Conservation (phyloP, 1,140 invertebrate species). For the Magallana gigas region DNA sequence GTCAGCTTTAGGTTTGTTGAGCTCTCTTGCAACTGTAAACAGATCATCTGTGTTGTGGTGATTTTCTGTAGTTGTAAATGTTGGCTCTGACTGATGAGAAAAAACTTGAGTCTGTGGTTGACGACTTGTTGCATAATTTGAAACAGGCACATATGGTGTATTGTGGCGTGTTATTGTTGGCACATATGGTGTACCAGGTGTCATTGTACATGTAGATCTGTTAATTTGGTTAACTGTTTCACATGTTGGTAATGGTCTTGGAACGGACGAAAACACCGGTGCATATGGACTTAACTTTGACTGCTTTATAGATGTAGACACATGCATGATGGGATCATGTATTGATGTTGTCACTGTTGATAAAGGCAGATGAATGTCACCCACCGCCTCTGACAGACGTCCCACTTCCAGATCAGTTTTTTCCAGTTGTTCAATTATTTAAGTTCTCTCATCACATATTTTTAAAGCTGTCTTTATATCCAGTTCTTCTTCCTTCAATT, state of each 20-base stretch:
- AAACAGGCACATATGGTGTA: conserved; percentile 3
- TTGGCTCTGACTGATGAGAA: no score
- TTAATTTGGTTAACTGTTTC: neutral
- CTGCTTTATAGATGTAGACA: neutral
- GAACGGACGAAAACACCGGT: neutral
- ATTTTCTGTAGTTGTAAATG: no score
- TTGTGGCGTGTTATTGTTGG: neutral
- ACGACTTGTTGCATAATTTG: no score
- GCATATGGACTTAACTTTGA: neutral
- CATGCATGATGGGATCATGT: neutral
- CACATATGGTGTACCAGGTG: neutral
- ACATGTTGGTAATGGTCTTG: neutral
- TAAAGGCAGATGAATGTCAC: neutral
- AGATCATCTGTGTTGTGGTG: no score
- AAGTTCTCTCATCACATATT: no score
- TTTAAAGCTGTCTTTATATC: no score
- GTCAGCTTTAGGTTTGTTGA: no score
- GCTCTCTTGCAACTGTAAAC: no score
- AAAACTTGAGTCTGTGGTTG: no score
- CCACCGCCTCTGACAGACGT: neutral
- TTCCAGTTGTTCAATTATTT: conserved; percentile 52
- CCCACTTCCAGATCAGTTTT: neutral
- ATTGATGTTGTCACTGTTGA: neutral
- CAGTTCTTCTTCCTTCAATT: no score
- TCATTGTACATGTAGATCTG: neutral